Base-by-base conservation (phyloP, 2,113 vertebrate genomes). In the Mobula birostris region DNA sequence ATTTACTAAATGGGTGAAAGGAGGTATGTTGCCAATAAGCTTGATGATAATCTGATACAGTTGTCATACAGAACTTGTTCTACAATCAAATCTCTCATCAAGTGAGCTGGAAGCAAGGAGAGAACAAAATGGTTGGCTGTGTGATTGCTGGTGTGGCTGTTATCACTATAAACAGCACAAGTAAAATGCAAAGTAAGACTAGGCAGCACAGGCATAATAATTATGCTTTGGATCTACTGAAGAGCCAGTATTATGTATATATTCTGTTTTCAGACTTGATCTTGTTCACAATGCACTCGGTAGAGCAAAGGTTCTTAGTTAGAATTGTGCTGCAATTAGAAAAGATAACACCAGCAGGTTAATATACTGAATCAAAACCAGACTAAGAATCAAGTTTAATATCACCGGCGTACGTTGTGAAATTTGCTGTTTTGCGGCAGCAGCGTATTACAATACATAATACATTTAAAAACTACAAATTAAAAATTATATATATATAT, bases 11-110 rank as follows among this genome's bases (percentile, higher is more conserved):
- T 74, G 66, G 70, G 8, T 15, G 12, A 93, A 74, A 4, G 90
- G 11, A 72, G 8, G 24, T 93, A 76, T 76, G 66, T 56, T 74
- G 66, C 4, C 91, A 93, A 74, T 9, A 93, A 29, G 5, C 72
- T 48, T 93, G 66, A 93, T 93, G 90, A 40, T 17, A 93, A 48
- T 68, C 70, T 48, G 9, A 72, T 93, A 12, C 21, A 93, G 90
- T 72, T 93, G 90, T 93, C 90, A 40, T 24, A 40, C 61, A 40
- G 90, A 74, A 40, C 66, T 92, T 74, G 91, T 72, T 74, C 3
- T 14, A 76, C 36, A 48, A 93, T 70, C 66, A 90, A 90, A 74
- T 74, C 32, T 74, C 36, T 93, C 68, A 12, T 40, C n/a, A 21
- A 8, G 14, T 9, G 40, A 40, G 36, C 40, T 70, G 32, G 36